Conservation (phyloP, 2,797 vertebrate species). For the Enteromius mattozi region DNA sequence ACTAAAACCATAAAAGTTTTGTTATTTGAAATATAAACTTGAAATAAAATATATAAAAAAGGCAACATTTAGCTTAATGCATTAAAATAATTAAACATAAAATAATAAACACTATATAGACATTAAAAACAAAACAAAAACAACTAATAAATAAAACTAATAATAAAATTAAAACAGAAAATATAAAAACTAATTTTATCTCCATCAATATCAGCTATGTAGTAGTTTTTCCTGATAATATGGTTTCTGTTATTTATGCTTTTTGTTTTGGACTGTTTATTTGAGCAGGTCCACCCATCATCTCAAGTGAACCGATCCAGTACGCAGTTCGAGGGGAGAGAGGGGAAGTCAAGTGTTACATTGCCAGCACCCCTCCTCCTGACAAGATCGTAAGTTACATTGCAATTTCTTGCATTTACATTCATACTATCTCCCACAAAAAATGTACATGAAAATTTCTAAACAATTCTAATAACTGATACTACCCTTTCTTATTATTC, state of each 20-base stretch:
- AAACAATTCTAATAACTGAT: neutral
- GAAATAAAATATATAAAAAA: neutral
- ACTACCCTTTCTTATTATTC: neutral
- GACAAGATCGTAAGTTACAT: slow-evolving; percentile 92
- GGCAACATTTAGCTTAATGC: slow-evolving; percentile 4
- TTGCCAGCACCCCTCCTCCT: slow-evolving; percentile 90
- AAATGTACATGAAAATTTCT: too few relatives aligned
- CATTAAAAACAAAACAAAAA: neutral
- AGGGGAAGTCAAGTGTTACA: slow-evolving; percentile 93
- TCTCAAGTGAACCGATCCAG: slow-evolving; percentile 91
- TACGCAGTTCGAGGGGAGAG: slow-evolving; percentile 87
- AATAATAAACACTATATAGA: neutral
- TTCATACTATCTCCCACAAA: neutral
- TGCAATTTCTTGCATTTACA: neutral
- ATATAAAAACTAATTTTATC: neutral
- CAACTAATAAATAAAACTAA: neutral
- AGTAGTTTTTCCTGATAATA: neutral
- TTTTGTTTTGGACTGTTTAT: slow-evolving; percentile 26
- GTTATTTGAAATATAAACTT: neutral
- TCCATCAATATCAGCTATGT: neutral
- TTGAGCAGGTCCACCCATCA: slow-evolving; percentile 88
- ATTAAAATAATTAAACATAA: neutral
- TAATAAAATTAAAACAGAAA: neutral
- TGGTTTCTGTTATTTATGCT: neutral
- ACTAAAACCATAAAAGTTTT: neutral